A percentile compares a stretch with the other conserved stretches of the same genome.
These are phyloP conservation scores for Ellobius talpinus DNA, from an alignment of 2,113 vertebrate genomes.

Conservation along the genomic window DNA sequence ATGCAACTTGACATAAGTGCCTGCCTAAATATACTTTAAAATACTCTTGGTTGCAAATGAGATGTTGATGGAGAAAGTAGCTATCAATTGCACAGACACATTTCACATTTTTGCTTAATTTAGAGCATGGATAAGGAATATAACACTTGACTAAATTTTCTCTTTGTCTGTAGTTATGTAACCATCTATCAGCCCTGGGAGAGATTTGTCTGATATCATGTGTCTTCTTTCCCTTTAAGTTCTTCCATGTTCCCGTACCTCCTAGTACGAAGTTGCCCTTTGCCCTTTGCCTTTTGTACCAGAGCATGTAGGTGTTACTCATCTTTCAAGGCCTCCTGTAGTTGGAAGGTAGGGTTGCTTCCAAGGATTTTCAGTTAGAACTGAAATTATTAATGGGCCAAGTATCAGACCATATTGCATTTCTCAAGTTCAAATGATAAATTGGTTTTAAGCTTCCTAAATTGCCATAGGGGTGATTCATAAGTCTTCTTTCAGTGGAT, in stretches of 20 bases:
- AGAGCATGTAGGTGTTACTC: neutral
- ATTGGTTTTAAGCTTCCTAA: neutral
- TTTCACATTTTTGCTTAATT: slow-evolving; percentile 51
- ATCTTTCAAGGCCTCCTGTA: neutral
- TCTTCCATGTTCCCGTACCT: neutral
- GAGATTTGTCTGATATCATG: neutral
- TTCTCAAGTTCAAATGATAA: slow-evolving; percentile 16
- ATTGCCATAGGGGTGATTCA: neutral
- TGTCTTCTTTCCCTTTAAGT: neutral
- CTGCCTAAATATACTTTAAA: slow-evolving; percentile 37
- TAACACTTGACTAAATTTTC: neutral
- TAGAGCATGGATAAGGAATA: neutral
- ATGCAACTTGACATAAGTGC: slow-evolving; percentile 52
- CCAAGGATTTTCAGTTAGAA: slow-evolving; percentile 29
- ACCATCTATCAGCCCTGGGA: neutral
- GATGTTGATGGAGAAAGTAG: neutral
- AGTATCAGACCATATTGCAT: neutral
- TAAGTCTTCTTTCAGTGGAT: slow-evolving; percentile 5
- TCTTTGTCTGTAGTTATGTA: neutral
- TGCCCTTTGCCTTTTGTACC: neutral
- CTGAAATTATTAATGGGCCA: neutral
- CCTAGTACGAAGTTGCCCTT: neutral
- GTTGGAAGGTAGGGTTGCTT: slow-evolving; percentile 14
- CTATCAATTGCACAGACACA: neutral
- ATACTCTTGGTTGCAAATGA: slow-evolving; percentile 24